phyloP scores from a whole-genome alignment of 1,140 invertebrate species.

The Trachelipus rathkii region DNA sequence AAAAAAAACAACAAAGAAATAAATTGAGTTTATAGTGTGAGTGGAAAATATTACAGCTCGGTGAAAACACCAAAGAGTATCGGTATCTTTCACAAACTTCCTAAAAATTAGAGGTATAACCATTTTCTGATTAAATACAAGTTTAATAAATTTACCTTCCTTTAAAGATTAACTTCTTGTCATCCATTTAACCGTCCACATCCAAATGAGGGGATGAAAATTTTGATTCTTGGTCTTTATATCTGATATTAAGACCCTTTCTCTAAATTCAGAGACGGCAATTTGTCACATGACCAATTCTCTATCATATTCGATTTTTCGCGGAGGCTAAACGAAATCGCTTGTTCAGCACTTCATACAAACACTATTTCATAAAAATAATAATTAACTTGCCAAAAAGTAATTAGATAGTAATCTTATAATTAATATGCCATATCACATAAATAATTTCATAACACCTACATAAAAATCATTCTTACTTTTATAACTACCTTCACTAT shows the following conservation, averaged over 20 bases:
- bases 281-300: conserved; percentile 66
- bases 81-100: no score
- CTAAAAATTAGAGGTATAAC: no score
- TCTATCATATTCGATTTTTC: conserved; percentile 87
- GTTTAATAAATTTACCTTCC: conserved; percentile 60
- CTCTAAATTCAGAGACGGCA: conserved; percentile 32
- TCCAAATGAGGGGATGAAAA: conserved; percentile 74
- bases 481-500: no score
- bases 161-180: conserved; percentile 84
- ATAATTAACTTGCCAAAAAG: no score
- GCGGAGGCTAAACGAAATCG: conserved; percentile 90
- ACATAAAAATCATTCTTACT: no score
- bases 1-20: no score
- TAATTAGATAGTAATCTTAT: no score
- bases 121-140: background rate
- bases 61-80: no score
- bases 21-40: no score
- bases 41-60: no score
- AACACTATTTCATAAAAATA: conserved; percentile 67
- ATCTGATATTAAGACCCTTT: conserved; percentile 34
- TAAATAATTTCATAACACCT: no score
- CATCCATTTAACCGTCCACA: conserved; percentile 85
- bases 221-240: conserved; percentile 59
- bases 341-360: conserved; percentile 97
- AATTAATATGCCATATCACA: no score